Base-by-base conservation (phyloP, 2,888 invertebrate genomes). In the Embidobia sp. region DNA sequence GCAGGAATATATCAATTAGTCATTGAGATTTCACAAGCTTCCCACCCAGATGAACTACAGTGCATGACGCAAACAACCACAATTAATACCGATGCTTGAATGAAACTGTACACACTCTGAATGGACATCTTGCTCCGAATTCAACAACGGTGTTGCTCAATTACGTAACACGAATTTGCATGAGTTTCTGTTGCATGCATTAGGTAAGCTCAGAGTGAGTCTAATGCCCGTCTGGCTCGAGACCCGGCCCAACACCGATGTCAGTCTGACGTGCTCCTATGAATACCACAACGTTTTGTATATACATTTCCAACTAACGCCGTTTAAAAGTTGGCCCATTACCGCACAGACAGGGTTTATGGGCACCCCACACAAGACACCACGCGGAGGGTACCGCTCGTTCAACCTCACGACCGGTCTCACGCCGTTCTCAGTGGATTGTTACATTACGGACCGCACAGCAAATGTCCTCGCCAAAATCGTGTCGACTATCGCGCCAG, bases 211-310 rank as follows among this genome's bases (percentile, higher is more conserved):
- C 67, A 87, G 86, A 85, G 89, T 92, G 89, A 90, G 90, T 86
- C 87, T 92, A 84, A 89, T 86, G 66, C 92, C 92, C 26, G 86
- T 90, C 80, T 88, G 86, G 78, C 89, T 90, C 51, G 82, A 83
- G 40, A 89, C 89, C 37, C 85, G 88, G 35, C 86, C 90, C 35
- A 90, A 90, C 67, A 84, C 87, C 44, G 78, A 84, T 77, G 88
- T 91, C 70, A 82, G 81, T 74, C 90, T 92, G 84, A 90, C 87
- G 74, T 92, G 92, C 87, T 90, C 90, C 73, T 92, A 91, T 85
- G 84, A 89, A 69, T 90, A 90, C 80, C 80, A 84, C 53, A 87
- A 90, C 42, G 79, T 73, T 44, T 84, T 90, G 81, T 82, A 86
- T 76, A 90, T 91, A 80, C 83, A 88, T 79, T 90, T 91, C 81